A percentile compares a stretch with the other conserved stretches of the same genome.
Conservation (phyloP, 1,140 invertebrate species). For the Drosophila ananassae region DNA sequence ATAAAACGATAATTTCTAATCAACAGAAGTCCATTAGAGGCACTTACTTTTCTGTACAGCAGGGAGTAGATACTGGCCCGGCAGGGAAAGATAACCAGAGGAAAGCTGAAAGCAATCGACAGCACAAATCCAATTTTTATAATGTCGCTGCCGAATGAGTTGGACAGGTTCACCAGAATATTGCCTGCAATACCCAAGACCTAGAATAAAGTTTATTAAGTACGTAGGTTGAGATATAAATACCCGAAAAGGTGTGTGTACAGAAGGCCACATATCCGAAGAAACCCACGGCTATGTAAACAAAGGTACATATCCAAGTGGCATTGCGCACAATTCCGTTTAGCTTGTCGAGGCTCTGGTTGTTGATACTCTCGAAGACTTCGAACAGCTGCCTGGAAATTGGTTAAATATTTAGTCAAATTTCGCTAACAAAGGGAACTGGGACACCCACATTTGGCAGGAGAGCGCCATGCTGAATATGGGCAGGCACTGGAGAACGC, state of each 20-base stretch:
- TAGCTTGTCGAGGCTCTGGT: conserved; percentile 94
- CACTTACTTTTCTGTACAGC: conserved; percentile 91
- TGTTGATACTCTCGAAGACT: conserved; percentile 95
- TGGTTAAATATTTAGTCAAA: conserved; percentile 2
- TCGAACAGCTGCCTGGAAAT: conserved; percentile 94
- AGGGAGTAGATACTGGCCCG: conserved; percentile 96
- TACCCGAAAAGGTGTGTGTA: conserved; percentile 91
- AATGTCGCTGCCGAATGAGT: conserved; percentile 91
- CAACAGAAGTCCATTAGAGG: too few relatives aligned
- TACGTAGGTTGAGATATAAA: background rate
- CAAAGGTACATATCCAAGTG: conserved; percentile 95
- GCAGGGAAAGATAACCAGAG: conserved; percentile 98
- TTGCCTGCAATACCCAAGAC: conserved; percentile 89
- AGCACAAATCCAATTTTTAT: conserved; percentile 97
- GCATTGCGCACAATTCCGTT: conserved; percentile 94
- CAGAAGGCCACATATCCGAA: conserved; percentile 98
- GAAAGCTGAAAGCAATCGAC: conserved; percentile 97
- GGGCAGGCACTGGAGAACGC: conserved; percentile 94
- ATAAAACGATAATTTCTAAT: background rate
- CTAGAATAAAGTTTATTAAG: background rate
- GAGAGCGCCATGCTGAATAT: conserved; percentile 98
- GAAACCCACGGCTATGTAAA: conserved; percentile 94
- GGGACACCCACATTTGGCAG: conserved; percentile 93
- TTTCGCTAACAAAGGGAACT: background rate
- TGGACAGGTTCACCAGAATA: conserved; percentile 93